phyloP scores from a whole-genome alignment of 2,797 vertebrate species.

The Crax fasciolata region DNA sequence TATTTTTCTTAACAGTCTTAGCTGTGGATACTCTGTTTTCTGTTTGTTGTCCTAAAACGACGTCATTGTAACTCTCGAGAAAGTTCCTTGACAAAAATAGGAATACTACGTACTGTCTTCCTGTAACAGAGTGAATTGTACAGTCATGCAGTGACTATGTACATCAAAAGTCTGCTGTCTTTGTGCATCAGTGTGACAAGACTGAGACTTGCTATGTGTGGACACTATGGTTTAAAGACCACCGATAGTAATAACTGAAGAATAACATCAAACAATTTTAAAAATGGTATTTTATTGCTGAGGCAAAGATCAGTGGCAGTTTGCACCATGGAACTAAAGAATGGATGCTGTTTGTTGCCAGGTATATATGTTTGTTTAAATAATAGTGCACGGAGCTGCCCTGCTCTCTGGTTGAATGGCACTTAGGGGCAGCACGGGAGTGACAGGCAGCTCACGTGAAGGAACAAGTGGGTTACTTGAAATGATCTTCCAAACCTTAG shows the following conservation, averaged over 20 bases:
- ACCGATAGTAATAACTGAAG: not conserved
- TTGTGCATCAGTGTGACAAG: not conserved
- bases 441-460: not conserved
- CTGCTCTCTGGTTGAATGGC: not conserved
- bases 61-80: not conserved
- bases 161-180: not conserved
- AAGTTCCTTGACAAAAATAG: not conserved
- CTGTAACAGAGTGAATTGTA: not conserved
- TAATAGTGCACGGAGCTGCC: not conserved
- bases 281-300: not conserved
- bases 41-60: not conserved
- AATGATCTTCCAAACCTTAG: not conserved
- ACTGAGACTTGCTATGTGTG: rapidly evolving
- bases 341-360: not conserved
- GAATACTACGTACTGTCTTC: not conserved
- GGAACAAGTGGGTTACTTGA: not conserved
- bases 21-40: not conserved
- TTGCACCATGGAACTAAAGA: not conserved
- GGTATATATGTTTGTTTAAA: not conserved
- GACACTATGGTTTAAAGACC: not conserved
- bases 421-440: not conserved
- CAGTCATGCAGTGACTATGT: not conserved
- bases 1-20: not conserved
- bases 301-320: not conserved
- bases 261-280: not conserved